Percentiles rank a stretch among this genome's conserved stretches.
These are phyloP conservation scores for Herpetotheres cachinnans DNA, from an alignment of 2,113 vertebrate genomes.

Conservation along the genomic window DNA sequence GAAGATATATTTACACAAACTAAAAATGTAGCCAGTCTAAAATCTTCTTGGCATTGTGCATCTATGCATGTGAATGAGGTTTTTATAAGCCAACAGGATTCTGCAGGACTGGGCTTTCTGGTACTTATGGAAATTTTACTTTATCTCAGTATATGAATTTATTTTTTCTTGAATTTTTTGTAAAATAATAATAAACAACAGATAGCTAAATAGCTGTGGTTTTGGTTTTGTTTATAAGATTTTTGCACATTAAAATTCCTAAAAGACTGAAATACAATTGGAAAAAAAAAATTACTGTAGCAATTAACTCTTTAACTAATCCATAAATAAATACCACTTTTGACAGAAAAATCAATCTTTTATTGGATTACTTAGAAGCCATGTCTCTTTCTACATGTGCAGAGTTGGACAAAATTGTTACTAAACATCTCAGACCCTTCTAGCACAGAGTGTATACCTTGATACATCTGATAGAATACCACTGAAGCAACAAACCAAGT, in stretches of 20 bases:
- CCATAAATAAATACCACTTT: not conserved
- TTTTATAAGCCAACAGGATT: not conserved
- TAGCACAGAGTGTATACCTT: not conserved
- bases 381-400: not conserved
- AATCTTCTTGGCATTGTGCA: not conserved
- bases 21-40: not conserved
- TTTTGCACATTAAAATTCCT: not conserved
- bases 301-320: not conserved
- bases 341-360: not conserved
- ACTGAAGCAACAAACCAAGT: not conserved
- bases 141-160: not conserved
- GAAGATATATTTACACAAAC: not conserved
- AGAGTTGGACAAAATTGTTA: not conserved
- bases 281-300: not conserved
- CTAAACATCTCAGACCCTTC: not conserved
- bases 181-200: not conserved
- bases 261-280: not conserved
- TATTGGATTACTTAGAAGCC: not conserved
- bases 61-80: not conserved
- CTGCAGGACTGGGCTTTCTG: not conserved
- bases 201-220: not conserved
- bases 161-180: not conserved
- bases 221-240: not conserved
- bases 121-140: not conserved
- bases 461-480: not conserved